phyloP scores from a whole-genome alignment of 2,888 invertebrate species.

The Meteorus cinctellus region DNA sequence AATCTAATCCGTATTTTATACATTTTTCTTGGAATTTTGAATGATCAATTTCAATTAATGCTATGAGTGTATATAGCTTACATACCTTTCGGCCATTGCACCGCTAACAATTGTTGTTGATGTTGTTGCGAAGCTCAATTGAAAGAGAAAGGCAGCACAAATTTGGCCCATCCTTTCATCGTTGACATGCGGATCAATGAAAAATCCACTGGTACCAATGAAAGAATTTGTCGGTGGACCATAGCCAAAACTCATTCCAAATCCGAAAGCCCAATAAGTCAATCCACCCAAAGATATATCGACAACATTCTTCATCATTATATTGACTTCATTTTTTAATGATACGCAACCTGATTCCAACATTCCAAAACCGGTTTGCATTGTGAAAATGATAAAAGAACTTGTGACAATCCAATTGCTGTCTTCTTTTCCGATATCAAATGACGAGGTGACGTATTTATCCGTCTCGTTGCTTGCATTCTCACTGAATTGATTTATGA shows the following conservation, averaged over 20 bases:
- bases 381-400: constrained; percentile 93
- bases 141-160: constrained; percentile 92
- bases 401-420: constrained; percentile 92
- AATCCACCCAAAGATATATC: constrained; percentile 94
- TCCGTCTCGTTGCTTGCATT: constrained; percentile 55
- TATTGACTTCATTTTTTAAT: constrained; percentile 95
- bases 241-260: constrained; percentile 91
- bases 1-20: not conserved
- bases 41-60: too few relatives aligned
- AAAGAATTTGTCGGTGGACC: constrained; percentile 84
- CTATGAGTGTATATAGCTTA: constrained; percentile 4
- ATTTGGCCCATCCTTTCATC: constrained; percentile 88
- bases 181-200: constrained; percentile 82
- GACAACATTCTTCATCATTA: constrained; percentile 97
- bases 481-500: constrained; percentile 37
- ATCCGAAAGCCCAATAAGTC: constrained; percentile 96
- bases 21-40: not conserved
- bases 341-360: constrained; percentile 95
- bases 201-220: constrained; percentile 88
- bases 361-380: constrained; percentile 97
- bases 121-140: constrained; percentile 91
- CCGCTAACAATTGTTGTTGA: constrained; percentile 95
- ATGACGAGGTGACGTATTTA: constrained; percentile 71
- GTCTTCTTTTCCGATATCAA: constrained; percentile 83
- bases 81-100: constrained; percentile 93